Conservation (phyloP, 2,113 vertebrate species). For the Lycocorax pyrrhopterus region DNA sequence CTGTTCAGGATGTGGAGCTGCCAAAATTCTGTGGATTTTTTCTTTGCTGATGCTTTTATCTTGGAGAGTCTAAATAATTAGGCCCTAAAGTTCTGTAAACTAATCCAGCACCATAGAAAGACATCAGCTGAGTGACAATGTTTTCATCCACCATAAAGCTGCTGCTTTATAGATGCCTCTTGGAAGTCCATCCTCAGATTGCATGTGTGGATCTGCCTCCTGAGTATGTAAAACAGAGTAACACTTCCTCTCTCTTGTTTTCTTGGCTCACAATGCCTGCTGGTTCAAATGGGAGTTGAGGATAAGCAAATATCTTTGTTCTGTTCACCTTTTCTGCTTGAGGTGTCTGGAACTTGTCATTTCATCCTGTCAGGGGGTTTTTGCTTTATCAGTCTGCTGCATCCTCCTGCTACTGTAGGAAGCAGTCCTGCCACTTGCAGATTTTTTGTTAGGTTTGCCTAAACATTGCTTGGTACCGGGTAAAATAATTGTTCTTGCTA, state of each 20-base stretch:
- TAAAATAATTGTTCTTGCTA: background rate
- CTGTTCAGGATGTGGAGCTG: background rate
- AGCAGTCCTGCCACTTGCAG: background rate
- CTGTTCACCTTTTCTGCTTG: background rate
- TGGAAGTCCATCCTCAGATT: background rate
- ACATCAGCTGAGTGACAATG: background rate
- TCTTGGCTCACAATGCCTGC: background rate
- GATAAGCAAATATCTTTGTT: background rate
- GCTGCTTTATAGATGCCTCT: background rate
- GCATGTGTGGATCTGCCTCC: background rate
- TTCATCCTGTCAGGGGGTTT: background rate
- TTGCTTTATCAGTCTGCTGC: background rate
- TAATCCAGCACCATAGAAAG: background rate
- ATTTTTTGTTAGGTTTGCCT: background rate
- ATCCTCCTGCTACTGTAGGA: background rate
- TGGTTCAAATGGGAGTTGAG: background rate
- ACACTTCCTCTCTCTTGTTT: background rate
- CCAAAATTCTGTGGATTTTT: background rate
- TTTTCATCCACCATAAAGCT: background rate
- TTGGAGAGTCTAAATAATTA: background rate
- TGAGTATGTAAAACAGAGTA: background rate
- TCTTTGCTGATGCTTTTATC: background rate
- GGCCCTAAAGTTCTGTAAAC: background rate
- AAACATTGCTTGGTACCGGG: background rate
- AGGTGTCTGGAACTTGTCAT: background rate